A percentile compares a stretch with the other conserved stretches of the same genome.
phyloP scores from a whole-genome alignment of 2,113 vertebrate species.

The Candoia aspera region DNA sequence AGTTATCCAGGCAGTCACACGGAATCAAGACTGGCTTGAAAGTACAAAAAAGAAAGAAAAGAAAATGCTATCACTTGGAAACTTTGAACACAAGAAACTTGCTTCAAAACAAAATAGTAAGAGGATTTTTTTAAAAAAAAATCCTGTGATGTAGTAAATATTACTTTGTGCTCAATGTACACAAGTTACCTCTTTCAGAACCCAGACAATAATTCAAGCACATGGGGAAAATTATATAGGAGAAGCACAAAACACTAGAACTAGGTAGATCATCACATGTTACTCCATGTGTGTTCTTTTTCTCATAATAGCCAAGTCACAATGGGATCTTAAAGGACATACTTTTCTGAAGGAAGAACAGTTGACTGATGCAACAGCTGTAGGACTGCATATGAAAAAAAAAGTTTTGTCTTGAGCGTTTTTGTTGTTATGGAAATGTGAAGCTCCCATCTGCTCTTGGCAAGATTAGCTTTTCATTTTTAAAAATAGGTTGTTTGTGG shows the following conservation, averaged over 20 bases:
- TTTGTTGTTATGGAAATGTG: conserved; percentile 2
- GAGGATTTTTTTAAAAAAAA: conserved; percentile 27
- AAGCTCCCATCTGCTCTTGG: background rate
- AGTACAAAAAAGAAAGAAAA: background rate
- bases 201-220: conserved; percentile 27
- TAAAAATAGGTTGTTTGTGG: background rate
- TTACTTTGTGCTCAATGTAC: conserved; percentile 18
- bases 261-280: background rate
- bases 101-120: conserved; percentile 27
- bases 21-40: background rate
- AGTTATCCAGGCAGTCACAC: background rate
- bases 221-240: background rate
- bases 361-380: background rate
- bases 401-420: background rate
- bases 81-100: conserved; percentile 24
- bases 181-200: conserved; percentile 10
- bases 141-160: conserved; percentile 31
- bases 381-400: background rate
- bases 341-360: background rate
- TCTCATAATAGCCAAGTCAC: background rate
- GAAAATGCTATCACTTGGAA: conserved; percentile 24
- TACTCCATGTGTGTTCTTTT: background rate
- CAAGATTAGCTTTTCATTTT: background rate
- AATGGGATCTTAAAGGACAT: background rate
- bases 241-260: background rate